A percentile compares a stretch with the other conserved stretches of the same genome.
Conservation (phyloP, 2,113 vertebrate species). For the Forbesichthys agassizii region DNA sequence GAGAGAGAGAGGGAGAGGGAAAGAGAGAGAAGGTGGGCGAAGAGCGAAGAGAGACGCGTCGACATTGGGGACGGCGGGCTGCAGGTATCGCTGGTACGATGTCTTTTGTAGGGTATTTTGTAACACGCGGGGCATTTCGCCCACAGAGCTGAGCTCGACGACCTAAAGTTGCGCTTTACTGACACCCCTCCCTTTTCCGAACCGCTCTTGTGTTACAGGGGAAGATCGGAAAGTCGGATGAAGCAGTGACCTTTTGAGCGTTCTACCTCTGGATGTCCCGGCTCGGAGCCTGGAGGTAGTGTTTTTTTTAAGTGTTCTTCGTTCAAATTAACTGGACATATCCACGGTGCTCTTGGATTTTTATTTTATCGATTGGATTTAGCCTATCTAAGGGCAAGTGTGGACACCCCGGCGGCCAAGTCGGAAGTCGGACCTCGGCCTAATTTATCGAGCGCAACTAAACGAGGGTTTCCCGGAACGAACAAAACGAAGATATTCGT, state of each 20-base stretch:
- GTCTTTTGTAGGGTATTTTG: not conserved
- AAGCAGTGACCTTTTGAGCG: conserved; percentile 78
- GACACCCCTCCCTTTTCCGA: conserved; percentile 78
- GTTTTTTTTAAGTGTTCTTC: conserved; percentile 4
- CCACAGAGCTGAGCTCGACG: conserved; percentile 13
- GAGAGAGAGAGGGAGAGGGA: conserved; percentile 31
- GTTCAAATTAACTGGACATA: conserved; percentile 26
- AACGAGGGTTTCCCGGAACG: conserved; percentile 12
- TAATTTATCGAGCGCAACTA: conserved; percentile 39
- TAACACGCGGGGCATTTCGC: not conserved
- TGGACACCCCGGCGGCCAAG: conserved; percentile 63
- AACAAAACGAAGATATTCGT: not conserved
- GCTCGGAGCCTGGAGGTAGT: conserved; percentile 36
- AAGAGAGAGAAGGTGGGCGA: conserved; percentile 50
- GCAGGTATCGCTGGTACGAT: conserved; percentile 37
- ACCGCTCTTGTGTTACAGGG: conserved; percentile 77
- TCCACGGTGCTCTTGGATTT: conserved; percentile 18
- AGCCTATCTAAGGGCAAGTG: conserved; percentile 46
- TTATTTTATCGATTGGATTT: conserved; percentile 38
- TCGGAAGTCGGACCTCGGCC: conserved; percentile 77
- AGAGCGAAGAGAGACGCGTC: conserved; percentile 61
- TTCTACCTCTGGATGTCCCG: conserved; percentile 51
- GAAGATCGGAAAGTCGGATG: conserved; percentile 72
- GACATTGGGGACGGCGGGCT: conserved; percentile 56
- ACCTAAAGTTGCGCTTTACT: conserved; percentile 75